A percentile compares a stretch with the other conserved stretches of the same genome.
phyloP scores from a whole-genome alignment of 2,888 invertebrate species.

The Eudasyphora cyanicolor region DNA sequence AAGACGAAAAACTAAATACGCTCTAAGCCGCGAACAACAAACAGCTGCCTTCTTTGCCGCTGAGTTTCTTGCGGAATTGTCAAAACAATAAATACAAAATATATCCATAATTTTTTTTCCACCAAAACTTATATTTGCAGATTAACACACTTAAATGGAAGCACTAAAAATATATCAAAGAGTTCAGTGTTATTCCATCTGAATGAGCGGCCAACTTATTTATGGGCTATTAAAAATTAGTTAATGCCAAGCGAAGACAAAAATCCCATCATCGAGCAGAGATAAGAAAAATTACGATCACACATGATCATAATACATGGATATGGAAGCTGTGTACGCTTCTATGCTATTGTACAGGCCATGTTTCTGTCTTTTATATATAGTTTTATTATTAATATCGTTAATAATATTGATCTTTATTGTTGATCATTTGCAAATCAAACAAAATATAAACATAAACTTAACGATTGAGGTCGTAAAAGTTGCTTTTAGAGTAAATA shows the following conservation, averaged over 20 bases:
- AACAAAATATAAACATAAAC: conserved; percentile 30
- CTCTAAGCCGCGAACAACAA: neutral
- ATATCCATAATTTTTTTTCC: neutral
- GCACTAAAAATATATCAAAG: neutral
- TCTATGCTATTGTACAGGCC: neutral
- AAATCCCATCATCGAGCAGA: conserved; percentile 4
- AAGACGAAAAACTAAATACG: conserved; percentile 20
- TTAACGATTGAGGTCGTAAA: conserved; percentile 33
- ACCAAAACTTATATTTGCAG: neutral
- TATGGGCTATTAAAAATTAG: conserved; percentile 3
- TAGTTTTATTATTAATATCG: neutral
- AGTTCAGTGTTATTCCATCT: neutral
- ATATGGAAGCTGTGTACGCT: no score
- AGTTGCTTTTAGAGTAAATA: neutral
- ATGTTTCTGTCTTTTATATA: conserved; percentile 1
- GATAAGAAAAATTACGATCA: neutral
- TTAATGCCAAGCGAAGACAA: conserved; percentile 8
- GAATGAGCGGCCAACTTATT: neutral
- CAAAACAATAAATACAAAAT: conserved; percentile 12
- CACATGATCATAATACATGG: neutral
- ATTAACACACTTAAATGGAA: neutral
- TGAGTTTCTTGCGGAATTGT: conserved; percentile 3
- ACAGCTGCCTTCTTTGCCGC: neutral
- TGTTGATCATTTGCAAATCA: conserved; percentile 9
- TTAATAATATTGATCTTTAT: conserved; percentile 17